Conservation (phyloP, 2,888 invertebrate genomes). For the Graphium colonna region DNA sequence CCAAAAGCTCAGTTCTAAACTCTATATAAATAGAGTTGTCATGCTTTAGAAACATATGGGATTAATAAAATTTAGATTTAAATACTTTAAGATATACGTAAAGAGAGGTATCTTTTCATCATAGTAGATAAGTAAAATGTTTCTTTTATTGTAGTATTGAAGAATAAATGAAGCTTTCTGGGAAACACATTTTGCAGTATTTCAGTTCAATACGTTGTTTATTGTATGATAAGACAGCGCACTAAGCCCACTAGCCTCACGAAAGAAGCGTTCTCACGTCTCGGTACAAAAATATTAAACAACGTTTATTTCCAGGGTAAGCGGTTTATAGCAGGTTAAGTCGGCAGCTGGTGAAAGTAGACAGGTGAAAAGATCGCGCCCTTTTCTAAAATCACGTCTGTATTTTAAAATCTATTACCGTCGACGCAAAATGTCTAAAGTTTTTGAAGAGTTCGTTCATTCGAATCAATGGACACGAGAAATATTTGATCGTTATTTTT, state of each 20-base stretch:
- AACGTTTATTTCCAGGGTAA: slow-evolving; percentile 50
- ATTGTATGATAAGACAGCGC: slow-evolving; percentile 44
- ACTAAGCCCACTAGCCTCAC: slow-evolving; percentile 42
- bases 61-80: too few species aligned
- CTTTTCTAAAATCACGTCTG: slow-evolving; percentile 23
- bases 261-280: slow-evolving; percentile 46
- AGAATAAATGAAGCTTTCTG: slow-evolving; percentile 11
- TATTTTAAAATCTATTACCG: slow-evolving; percentile 23
- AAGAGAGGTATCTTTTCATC: too few species aligned
- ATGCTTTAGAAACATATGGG: too few species aligned
- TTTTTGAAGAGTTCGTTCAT: slow-evolving; percentile 2
- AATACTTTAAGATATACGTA: too few species aligned
- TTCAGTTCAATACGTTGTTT: slow-evolving; percentile 47
- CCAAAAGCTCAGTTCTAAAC: too few species aligned
- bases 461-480: too few species aligned
- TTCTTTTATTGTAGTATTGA: too few species aligned
- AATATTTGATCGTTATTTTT: neutral
- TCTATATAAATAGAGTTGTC: too few species aligned
- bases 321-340: slow-evolving; percentile 35
- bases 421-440: slow-evolving; percentile 22
- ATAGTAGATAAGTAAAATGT: too few species aligned
- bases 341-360: slow-evolving; percentile 29
- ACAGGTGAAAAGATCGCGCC: slow-evolving; percentile 49
- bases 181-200: slow-evolving; percentile 31
- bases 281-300: slow-evolving; percentile 40